These are phyloP conservation scores for Periophthalmus modestus DNA, from an alignment of 2,113 vertebrate genomes.

Conservation along the genomic window DNA sequence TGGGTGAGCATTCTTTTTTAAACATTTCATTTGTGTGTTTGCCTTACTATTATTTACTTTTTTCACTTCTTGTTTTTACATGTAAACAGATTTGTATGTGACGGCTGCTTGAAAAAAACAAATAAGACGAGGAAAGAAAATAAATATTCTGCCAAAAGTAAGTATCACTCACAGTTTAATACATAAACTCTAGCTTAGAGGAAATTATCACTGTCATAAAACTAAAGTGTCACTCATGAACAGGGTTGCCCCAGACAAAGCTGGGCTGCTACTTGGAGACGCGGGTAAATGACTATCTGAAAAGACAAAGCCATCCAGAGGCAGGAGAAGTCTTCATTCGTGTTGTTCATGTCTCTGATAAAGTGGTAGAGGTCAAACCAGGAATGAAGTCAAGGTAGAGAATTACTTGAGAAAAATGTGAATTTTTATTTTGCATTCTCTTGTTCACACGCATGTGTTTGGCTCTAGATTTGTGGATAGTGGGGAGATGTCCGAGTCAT, in stretches of 20 bases:
- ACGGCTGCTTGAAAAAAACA: conserved; percentile 93
- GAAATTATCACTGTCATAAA: conserved; percentile 5
- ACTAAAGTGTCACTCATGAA: not conserved
- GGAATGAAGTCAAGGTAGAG: conserved; percentile 97
- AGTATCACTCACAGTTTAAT: conserved; percentile 58
- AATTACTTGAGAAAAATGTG: not conserved
- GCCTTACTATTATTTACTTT: not conserved
- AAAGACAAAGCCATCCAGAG: conserved; percentile 87
- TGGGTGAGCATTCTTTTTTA: conserved; percentile 78
- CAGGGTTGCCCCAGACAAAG: conserved; percentile 93
- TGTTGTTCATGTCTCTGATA: conserved; percentile 96
- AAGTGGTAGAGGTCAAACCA: conserved; percentile 97
- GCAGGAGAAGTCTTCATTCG: conserved; percentile 93
- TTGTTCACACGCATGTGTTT: not conserved
- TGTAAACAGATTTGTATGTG: conserved; percentile 87
- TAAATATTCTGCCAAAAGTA: conserved; percentile 97
- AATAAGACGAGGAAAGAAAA: conserved; percentile 95
- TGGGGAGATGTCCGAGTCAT: conserved; percentile 97
- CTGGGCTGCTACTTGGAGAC: conserved; percentile 89
- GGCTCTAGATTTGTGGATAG: conserved; percentile 92
- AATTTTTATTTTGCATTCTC: not conserved
- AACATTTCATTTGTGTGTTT: not conserved
- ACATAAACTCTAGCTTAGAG: not conserved
- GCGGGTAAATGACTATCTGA: conserved; percentile 92
- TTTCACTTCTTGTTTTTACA: not conserved